Conservation (phyloP, 1,140 invertebrate species). For the Hydropsyche tenuis region DNA sequence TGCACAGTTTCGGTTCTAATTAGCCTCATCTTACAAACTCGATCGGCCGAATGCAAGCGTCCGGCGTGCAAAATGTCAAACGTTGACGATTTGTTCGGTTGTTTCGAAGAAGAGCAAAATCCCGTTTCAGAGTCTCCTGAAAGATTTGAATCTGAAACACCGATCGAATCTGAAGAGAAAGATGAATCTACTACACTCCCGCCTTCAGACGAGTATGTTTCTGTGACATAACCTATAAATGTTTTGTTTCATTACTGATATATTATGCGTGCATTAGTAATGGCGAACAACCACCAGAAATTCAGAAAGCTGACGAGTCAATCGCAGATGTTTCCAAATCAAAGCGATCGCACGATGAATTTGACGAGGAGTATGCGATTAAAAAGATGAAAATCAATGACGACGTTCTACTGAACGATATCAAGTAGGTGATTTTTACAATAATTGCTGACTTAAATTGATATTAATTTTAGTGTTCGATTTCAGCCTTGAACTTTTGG, state of each 20-base stretch:
- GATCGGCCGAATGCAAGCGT: too few relatives aligned
- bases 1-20: too few relatives aligned
- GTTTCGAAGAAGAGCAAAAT: conserved; percentile 44
- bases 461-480: conserved; percentile 7
- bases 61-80: conserved; percentile 33
- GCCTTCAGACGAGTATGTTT: background rate
- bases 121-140: background rate
- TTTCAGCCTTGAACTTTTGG: conserved; percentile 44
- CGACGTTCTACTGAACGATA: conserved; percentile 41
- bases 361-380: conserved; percentile 17
- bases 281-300: background rate
- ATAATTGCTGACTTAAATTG: background rate
- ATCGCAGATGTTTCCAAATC: conserved; percentile 13
- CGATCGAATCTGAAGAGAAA: background rate
- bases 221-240: background rate
- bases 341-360: conserved; percentile 2
- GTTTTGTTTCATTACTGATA: background rate
- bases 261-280: background rate
- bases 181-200: background rate
- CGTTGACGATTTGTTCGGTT: conserved; percentile 45
- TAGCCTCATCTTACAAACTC: too few relatives aligned
- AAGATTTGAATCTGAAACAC: background rate
- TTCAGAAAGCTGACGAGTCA: background rate
- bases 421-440: conserved; percentile 42
- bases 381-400: conserved; percentile 43